Conservation (phyloP, 2,113 vertebrate genomes). For the Lipotes vexillifer region DNA sequence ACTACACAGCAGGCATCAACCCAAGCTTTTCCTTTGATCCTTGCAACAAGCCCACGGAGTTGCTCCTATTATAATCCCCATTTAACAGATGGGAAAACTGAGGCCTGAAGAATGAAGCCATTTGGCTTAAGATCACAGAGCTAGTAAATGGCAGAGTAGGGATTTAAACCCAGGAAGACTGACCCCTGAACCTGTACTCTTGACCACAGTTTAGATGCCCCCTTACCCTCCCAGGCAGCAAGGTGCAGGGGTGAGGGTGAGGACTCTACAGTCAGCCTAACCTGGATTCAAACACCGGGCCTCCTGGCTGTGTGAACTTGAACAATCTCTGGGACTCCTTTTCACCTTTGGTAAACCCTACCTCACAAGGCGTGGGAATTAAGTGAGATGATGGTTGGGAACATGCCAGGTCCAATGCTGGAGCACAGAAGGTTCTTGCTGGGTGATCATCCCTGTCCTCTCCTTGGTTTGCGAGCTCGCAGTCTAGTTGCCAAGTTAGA, state of each 20-base stretch:
- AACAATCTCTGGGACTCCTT: background rate
- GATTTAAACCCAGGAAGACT: background rate
- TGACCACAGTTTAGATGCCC: background rate
- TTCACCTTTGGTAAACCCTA: conserved; percentile 16
- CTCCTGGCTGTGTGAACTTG: background rate
- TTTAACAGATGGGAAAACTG: conserved; percentile 26
- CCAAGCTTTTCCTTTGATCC: background rate
- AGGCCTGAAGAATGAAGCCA: background rate
- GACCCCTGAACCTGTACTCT: background rate
- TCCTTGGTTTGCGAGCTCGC: background rate
- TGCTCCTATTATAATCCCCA: background rate
- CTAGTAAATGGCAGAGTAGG: background rate
- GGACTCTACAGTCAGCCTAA: background rate
- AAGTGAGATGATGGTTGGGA: conserved; percentile 28
- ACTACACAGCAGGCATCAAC: background rate
- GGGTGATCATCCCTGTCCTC: conserved; percentile 21
- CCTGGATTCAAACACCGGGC: background rate
- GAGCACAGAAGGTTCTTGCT: background rate
- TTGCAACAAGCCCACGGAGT: background rate
- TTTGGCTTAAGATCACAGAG: background rate
- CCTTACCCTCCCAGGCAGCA: background rate
- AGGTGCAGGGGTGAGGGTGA: background rate
- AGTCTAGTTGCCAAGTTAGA: conserved; percentile 57
- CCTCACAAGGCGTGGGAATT: background rate
- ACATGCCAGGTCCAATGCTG: background rate